Base-by-base conservation (phyloP, 2,888 invertebrate genomes). In the Leucozona laternaria region DNA sequence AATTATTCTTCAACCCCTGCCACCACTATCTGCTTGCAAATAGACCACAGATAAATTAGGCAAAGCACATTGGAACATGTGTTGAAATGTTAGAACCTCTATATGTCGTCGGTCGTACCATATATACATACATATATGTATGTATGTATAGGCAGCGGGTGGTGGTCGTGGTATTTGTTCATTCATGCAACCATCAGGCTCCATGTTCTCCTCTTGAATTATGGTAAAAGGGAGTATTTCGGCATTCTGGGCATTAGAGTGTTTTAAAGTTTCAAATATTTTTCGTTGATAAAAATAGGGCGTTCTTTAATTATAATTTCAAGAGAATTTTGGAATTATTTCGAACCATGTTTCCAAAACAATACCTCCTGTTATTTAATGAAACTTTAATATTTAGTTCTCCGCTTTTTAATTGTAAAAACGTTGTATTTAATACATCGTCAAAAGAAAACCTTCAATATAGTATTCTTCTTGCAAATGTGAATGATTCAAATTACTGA, bases 1-100 rank as follows among this genome's bases (percentile, higher is more conserved):
- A 7, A 28, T 11, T 20, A 66, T 37, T 2, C 17, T 8, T 55
- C 20, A 22, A 22, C 37, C 37, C 58, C 7, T 13, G 11, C 34
- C 20, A 22, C 20, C 58, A 60, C 31, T 17, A 15, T 45, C 43
- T 43, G 31, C 13, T 40, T 20, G 70, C n/a, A 68, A 60, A 68
- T 50, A 64, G 70, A 76, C 84, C 84, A 66, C 84, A 79, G 76
- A 84, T 84, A 84, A 84, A 84, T 84, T 84, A 84, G 76, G 80
- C 80, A 84, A 80, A 71, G 76, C 76, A 76, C 79, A 76, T 53
- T 76, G 76, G 34, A 80, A 76, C 84, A 84, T 84, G 84, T 84
- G 80, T 84, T 84, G 76, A 84, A 80, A 84, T 80, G 72, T 25
- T 80, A 66, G 84, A 64, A 71, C 48, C 62, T 66, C 13, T 28